These are phyloP conservation scores for Ispidina picta DNA, from an alignment of 2,797 vertebrate genomes.

Conservation along the genomic window DNA sequence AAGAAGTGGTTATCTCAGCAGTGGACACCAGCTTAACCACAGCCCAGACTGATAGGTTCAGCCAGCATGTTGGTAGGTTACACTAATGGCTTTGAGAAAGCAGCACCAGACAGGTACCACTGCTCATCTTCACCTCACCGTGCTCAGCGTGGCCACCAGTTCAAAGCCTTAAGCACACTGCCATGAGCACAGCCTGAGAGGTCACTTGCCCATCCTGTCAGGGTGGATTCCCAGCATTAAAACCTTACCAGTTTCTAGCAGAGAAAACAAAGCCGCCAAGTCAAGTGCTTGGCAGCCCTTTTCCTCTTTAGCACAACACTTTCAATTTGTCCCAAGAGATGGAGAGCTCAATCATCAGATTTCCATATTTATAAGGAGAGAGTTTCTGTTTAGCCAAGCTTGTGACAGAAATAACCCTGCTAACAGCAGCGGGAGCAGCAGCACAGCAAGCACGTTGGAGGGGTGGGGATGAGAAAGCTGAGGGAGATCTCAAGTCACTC, in stretches of 20 bases:
- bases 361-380: conserved; percentile 58
- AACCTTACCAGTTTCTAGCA: neutral
- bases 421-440: conserved; percentile 20
- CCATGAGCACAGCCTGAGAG: accelerated
- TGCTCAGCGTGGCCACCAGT: neutral
- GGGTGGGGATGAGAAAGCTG: neutral
- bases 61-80: neutral
- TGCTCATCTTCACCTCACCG: neutral
- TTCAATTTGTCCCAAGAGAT: neutral
- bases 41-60: neutral
- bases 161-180: neutral
- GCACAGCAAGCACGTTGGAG: neutral
- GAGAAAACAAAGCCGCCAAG: neutral
- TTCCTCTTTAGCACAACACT: neutral
- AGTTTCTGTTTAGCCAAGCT: conserved; percentile 44
- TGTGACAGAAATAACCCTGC: neutral
- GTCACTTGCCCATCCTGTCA: neutral
- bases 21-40: neutral
- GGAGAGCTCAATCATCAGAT: neutral
- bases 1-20: accelerated
- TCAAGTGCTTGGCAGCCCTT: neutral
- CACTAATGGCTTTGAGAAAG: accelerated
- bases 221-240: neutral
- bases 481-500: neutral
- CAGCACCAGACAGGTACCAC: accelerated